Base-by-base conservation (phyloP, 1,140 invertebrate genomes). In the Aphelenchoides fujianensis region DNA sequence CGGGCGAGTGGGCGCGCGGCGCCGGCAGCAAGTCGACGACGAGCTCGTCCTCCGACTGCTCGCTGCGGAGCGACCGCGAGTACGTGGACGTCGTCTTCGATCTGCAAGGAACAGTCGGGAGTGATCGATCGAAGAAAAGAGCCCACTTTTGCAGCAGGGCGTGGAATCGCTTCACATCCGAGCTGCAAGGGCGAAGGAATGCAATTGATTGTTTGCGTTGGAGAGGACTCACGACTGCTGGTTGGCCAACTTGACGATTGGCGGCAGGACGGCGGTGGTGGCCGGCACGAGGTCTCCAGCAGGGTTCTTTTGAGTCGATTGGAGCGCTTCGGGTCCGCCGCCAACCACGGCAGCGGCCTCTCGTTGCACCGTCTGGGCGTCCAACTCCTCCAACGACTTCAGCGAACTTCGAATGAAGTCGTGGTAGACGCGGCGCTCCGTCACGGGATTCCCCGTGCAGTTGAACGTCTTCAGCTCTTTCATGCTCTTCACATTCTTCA, bases 391-490 rank as follows among this genome's bases (percentile, higher is more conserved):
- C 54, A 72, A 34, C 52, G 36, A n/a, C 23, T n/a, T 19, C 9
- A 34, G 16, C 9, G 74, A 66, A 19, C 41, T 70, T 30, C 52
- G 59, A 30, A 74, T 69, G 41, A 77, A 74, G 16, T 74, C 73
- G 16, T 30, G n/a, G 36, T 74, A 74, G 23, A 74, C 73, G 27
- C 73, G 19, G n/a, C 73, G 70, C 32, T 73, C 73, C 28, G 52
- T 77, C 7, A 74, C 73, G 30, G 74, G 68, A 77, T 74, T 74
- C 5, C 74, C 73, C 34, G 19, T 3, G 41, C 73, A 74, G 32
- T 59, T 71, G 1, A 74, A 32, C 37, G 28, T 30, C 37, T 77
- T 76, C 3, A 74, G 48, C 12, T 77, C 28, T 19, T 35, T 30
- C 74, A 74, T 76, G 12, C n/a, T 12, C 16, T 37, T 63, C 27